phyloP scores from a whole-genome alignment of 2,797 vertebrate genomes.

The Ptychobarbus kaznakovi region DNA sequence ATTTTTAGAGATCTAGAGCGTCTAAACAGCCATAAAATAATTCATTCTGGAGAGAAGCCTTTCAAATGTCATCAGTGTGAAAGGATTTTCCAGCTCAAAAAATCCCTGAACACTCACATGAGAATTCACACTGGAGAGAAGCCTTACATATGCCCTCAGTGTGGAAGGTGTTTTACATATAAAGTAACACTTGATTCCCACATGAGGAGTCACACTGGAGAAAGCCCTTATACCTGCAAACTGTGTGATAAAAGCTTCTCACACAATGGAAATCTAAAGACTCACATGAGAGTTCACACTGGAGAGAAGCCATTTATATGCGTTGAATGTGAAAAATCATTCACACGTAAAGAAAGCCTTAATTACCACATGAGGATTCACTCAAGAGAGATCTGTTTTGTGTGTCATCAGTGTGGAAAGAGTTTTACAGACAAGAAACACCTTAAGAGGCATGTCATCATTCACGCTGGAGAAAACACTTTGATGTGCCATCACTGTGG shows the following conservation, averaged over 20 bases:
- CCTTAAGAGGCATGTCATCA: not conserved
- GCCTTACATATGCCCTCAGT: slow-evolving; percentile 19
- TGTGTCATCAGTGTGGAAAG: slow-evolving; percentile 1
- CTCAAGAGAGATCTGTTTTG: not conserved
- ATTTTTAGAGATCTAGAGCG: not conserved
- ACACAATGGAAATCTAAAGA: slow-evolving; percentile 5
- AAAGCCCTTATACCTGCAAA: slow-evolving; percentile 8
- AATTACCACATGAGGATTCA: not conserved
- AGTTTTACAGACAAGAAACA: not conserved
- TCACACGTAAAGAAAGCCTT: not conserved
- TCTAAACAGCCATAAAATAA: not conserved
- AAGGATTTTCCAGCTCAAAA: not conserved
- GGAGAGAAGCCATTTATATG: not conserved
- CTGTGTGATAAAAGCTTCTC: slow-evolving; percentile 6
- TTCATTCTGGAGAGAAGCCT: slow-evolving; percentile 2
- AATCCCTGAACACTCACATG: not conserved
- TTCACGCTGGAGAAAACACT: not conserved
- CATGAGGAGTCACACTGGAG: slow-evolving; percentile 42
- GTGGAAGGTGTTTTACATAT: slow-evolving; percentile 29
- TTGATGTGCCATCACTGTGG: not conserved
- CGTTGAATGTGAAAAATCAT: not conserved
- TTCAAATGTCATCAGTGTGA: not conserved
- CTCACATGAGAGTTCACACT: slow-evolving; percentile 10
- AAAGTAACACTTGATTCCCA: slow-evolving; percentile 30
- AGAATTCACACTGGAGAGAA: slow-evolving; percentile 24